Percentiles rank a stretch among this genome's conserved stretches.
Conservation (phyloP, 2,797 vertebrate genomes). For the Potorous gilbertii region DNA sequence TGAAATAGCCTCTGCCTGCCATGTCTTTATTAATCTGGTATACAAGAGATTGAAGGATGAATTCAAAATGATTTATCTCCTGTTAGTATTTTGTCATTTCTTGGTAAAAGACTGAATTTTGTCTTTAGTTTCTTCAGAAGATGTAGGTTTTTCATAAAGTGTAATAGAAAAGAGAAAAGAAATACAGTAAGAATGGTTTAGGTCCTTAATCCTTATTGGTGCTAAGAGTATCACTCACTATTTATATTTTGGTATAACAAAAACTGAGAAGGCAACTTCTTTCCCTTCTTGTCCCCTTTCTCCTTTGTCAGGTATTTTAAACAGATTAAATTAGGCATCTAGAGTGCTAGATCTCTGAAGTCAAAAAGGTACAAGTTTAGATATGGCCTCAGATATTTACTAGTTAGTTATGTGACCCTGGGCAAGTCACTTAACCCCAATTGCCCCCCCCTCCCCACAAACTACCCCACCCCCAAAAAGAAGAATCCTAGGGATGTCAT, state of each 20-base stretch:
- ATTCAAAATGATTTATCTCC: conserved; percentile 67
- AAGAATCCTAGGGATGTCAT: background rate
- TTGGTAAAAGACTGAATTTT: background rate
- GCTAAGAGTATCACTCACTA: background rate
- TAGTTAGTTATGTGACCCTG: background rate
- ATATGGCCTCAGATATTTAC: background rate
- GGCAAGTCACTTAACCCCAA: background rate
- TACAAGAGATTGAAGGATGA: conserved; percentile 9
- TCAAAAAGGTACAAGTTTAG: background rate
- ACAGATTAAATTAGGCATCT: background rate
- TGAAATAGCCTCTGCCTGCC: background rate
- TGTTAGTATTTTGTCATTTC: background rate
- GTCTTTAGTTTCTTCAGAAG: background rate
- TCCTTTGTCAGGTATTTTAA: background rate
- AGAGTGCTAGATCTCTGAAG: background rate
- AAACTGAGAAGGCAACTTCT: background rate
- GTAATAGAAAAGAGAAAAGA: background rate
- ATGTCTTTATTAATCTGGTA: conserved; percentile 14
- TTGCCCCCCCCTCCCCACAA: background rate
- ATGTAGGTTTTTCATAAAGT: background rate
- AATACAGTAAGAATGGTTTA: background rate
- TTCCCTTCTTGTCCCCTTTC: background rate
- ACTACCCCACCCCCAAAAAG: background rate
- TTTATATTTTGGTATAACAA: background rate
- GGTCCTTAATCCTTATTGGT: background rate